A percentile compares a stretch with the other conserved stretches of the same genome.
Evolutionary conservation across 2,113 vertebrate species (phyloP).

Genomic region (Podocnemis expansa): DNA sequence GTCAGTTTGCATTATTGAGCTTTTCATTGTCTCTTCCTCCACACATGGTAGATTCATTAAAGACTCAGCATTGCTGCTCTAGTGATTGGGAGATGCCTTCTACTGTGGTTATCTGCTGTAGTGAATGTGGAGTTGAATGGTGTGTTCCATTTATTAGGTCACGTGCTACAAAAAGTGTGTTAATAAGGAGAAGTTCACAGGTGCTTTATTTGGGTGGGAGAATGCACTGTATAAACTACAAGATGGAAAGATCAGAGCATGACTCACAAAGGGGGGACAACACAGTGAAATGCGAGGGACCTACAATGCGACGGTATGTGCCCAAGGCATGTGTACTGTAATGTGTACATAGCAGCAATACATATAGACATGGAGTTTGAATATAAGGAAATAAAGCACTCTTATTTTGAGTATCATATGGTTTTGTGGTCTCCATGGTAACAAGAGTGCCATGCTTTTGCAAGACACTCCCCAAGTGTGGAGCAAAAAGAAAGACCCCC

Average conservation of each 20-base stretch:
- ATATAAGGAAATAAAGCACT: not conserved
- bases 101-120: not conserved
- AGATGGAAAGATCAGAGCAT: not conserved
- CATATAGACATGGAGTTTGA: not conserved
- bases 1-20: not conserved
- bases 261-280: rapidly evolving
- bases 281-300: not conserved
- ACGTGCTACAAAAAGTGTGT: not conserved
- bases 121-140: not conserved
- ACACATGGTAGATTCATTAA: not conserved
- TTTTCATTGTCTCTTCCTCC: rapidly evolving
- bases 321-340: not conserved
- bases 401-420: too few species aligned
- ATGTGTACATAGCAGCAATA: not conserved
- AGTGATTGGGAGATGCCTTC: not conserved
- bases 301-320: not conserved
- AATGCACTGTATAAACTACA: not conserved
- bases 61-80: rapidly evolving
- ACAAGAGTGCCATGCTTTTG: not conserved
- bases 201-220: not conserved
- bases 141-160: rapidly evolving
- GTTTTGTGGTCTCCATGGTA: not conserved
- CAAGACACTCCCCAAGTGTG: not conserved
- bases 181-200: not conserved
- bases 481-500: not conserved